Conservation (phyloP, 2,797 vertebrate genomes). For the Sebastes steindachneri region DNA sequence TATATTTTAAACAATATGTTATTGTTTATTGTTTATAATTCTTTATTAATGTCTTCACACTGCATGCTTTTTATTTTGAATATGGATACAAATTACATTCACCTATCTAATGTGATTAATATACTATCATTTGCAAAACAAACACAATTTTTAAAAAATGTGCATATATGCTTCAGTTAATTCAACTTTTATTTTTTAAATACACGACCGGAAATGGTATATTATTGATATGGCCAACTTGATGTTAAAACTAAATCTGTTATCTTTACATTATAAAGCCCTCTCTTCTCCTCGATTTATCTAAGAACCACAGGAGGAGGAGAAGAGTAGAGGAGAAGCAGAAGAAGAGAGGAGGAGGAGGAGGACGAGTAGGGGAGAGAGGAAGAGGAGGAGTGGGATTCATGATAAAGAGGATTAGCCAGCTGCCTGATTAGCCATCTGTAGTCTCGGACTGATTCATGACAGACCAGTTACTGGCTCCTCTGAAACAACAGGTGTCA, state of each 20-base stretch:
- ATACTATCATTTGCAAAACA: neutral
- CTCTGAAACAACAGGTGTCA: too few relatives aligned
- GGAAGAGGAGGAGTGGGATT: slow-evolving; percentile 33
- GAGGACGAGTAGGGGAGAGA: too few relatives aligned
- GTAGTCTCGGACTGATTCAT: slow-evolving; percentile 21
- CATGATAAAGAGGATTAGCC: slow-evolving; percentile 67
- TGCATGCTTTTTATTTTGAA: too few relatives aligned
- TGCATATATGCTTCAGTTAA: too few relatives aligned
- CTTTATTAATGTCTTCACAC: too few relatives aligned
- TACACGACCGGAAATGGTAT: neutral
- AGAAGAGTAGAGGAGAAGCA: neutral
- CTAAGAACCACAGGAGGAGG: neutral
- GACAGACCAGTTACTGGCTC: too few relatives aligned
- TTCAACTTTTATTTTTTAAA: slow-evolving; percentile 22
- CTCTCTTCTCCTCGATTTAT: neutral
- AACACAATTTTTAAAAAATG: neutral
- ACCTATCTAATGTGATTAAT: neutral
- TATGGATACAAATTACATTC: neutral
- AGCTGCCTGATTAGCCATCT: slow-evolving; percentile 58
- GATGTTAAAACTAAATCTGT: neutral
- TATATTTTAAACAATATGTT: too few relatives aligned
- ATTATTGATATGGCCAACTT: neutral
- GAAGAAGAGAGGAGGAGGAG: neutral
- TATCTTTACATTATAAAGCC: neutral
- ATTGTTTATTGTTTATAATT: too few relatives aligned